Percentiles rank a stretch among this genome's conserved stretches.
Evolutionary conservation across 1,140 invertebrate genomes (phyloP).

Genomic region (Cepaea nemoralis): DNA sequence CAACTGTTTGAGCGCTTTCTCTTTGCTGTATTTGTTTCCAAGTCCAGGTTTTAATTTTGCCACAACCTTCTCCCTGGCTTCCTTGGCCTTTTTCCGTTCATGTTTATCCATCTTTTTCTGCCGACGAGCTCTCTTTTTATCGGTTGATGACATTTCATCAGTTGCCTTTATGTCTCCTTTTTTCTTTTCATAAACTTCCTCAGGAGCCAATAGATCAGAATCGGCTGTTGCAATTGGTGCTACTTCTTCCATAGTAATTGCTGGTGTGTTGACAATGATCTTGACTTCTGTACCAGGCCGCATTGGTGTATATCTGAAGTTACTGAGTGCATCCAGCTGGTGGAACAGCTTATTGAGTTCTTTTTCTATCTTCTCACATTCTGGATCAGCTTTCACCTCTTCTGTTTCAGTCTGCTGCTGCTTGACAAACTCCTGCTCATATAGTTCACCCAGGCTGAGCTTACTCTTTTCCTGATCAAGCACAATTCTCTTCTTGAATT

Average conservation of each 20-base stretch:
- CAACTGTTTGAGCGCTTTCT: conserved; percentile 74
- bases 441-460: conserved; percentile 92
- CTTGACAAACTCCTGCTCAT: conserved; percentile 91
- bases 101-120: conserved; percentile 81
- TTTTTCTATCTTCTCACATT: conserved; percentile 81
- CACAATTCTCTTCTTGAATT: conserved; percentile 91
- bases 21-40: conserved; percentile 76
- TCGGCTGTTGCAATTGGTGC: conserved; percentile 88
- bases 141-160: conserved; percentile 85
- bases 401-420: conserved; percentile 78
- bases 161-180: conserved; percentile 85
- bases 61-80: conserved; percentile 57
- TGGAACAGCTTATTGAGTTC: conserved; percentile 85
- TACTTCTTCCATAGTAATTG: conserved; percentile 95
- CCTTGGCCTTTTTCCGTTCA: conserved; percentile 51
- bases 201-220: conserved; percentile 89
- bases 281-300: conserved; percentile 87
- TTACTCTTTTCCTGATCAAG: conserved; percentile 97
- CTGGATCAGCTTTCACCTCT: conserved; percentile 77
- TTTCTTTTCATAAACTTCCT: conserved; percentile 89
- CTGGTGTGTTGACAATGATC: conserved; percentile 91
- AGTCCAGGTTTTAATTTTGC: conserved; percentile 72
- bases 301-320: conserved; percentile 95
- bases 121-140: conserved; percentile 89
- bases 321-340: conserved; percentile 91